Conservation (phyloP, 2,888 invertebrate species). For the Dermolepida albohirtum region DNA sequence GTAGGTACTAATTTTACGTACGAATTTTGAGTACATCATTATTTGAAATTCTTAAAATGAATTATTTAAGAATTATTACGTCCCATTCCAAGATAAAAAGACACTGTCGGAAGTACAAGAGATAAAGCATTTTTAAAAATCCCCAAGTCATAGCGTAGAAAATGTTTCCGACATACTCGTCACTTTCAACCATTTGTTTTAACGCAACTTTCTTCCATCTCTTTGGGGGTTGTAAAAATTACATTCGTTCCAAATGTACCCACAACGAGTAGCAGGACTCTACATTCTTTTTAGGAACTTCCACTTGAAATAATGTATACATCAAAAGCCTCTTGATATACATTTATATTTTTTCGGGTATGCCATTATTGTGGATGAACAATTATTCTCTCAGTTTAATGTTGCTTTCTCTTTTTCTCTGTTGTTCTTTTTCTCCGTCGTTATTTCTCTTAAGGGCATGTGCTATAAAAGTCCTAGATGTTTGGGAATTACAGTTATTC, state of each 20-base stretch:
- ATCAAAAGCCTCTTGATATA: slow-evolving; percentile 30
- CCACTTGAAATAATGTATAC: slow-evolving; percentile 28
- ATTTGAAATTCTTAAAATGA: no score
- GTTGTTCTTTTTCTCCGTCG: no score
- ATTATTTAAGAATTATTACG: no score
- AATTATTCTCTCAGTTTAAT: slow-evolving; percentile 25
- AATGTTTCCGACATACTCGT: slow-evolving; percentile 30
- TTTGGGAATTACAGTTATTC: no score
- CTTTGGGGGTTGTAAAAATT: slow-evolving; percentile 12
- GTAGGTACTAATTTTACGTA: no score
- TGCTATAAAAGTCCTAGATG: no score
- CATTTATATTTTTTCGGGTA: slow-evolving; percentile 28
- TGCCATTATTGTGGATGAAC: slow-evolving; percentile 29
- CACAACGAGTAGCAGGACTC: neutral
- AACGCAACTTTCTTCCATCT: neutral
- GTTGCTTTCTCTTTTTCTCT: neutral
- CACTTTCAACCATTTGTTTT: slow-evolving; percentile 13
- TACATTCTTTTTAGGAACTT: slow-evolving; percentile 17
- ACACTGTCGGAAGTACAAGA: slow-evolving; percentile 1
- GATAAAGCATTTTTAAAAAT: slow-evolving; percentile 19
- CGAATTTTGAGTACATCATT: no score
- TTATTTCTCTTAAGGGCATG: no score
- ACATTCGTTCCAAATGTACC: slow-evolving; percentile 1
- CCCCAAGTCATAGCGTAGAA: slow-evolving; percentile 18
- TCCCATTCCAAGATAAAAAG: neutral